Base-by-base conservation (phyloP, 2,797 vertebrate genomes). In the Xenopus petersii region DNA sequence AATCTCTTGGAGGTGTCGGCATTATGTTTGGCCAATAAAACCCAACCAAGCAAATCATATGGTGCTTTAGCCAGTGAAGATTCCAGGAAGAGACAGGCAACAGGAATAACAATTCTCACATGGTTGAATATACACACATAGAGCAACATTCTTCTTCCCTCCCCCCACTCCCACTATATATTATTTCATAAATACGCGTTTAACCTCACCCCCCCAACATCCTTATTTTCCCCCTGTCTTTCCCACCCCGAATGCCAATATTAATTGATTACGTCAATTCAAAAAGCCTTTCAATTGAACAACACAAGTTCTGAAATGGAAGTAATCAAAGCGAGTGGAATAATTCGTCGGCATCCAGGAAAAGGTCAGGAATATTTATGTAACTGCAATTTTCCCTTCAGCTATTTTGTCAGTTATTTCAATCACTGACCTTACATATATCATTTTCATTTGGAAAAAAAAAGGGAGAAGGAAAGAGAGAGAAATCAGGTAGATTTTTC, bases 251-350 rank as follows among this genome's bases (percentile, higher is more conserved):
- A 51, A 51, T 51, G 48, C 26, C 61, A 71, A 67, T 24, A 46
- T 59, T 72, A 61, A 17, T 59, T 26, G 5, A 66, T 62, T 58
- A 33, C 36, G 56, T 77, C 63, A 56, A 73, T 73, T 73, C 56
- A 16, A 46, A 30, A 30, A 33, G 24, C 21, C 54, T 24, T 56
- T 10, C 64, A 69, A 77, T 73, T 77, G 64, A 77, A 47, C 30
- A 64, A 21, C 59, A 56, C 69, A 64, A 68, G 64, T n/a, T 69
- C 16, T 58, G 24, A 42, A 63, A 78, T 49, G 68, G 60, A 59
- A 69, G 71, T 33, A 78, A 70, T 78, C 59, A 60, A 73, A 64
- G 71, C 68, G 67, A 77, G 70, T 58, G 59, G 70, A 64, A 51
- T 64, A 73, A 73, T 78, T 48, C 73, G 58, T 10, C 56, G 56